Evolutionary conservation across 1,140 invertebrate species (phyloP).

Genomic region (Drusus annulatus): DNA sequence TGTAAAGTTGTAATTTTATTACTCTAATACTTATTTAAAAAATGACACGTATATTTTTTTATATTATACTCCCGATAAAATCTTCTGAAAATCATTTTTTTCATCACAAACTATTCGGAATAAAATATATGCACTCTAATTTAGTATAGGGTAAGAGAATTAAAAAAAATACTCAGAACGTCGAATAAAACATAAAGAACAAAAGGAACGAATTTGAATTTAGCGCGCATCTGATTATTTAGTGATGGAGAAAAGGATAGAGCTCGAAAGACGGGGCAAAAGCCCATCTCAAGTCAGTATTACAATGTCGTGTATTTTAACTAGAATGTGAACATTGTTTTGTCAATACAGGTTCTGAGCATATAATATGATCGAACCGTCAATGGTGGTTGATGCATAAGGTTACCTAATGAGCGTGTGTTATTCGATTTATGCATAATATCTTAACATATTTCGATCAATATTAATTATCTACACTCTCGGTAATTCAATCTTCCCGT

Average conservation of each 20-base stretch:
- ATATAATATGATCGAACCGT: conserved; percentile 36
- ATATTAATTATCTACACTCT: background rate
- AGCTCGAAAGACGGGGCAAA: conserved; percentile 89
- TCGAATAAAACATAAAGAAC: too few relatives aligned
- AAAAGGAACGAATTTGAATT: background rate
- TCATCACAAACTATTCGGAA: too few relatives aligned
- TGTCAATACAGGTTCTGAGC: conserved; percentile 69
- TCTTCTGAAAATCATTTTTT: too few relatives aligned
- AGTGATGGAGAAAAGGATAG: conserved; percentile 92
- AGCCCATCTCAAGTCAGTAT: conserved; percentile 85
- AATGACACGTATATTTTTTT: too few relatives aligned
- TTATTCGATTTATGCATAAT: conserved; percentile 44
- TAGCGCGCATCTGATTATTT: conserved; percentile 31
- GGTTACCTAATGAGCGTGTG: conserved; percentile 53
- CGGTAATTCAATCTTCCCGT: conserved; percentile 8
- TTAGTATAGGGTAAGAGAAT: too few relatives aligned
- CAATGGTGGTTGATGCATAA: conserved; percentile 53
- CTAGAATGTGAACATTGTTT: conserved; percentile 68
- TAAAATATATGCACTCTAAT: too few relatives aligned
- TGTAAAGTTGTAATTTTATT: too few relatives aligned
- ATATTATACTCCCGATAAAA: too few relatives aligned
- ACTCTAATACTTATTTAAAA: too few relatives aligned
- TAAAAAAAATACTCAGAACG: too few relatives aligned
- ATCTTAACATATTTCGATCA: background rate
- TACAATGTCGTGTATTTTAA: conserved; percentile 30